Conservation (phyloP, 1,140 invertebrate species). For the Oscheius sp. region DNA sequence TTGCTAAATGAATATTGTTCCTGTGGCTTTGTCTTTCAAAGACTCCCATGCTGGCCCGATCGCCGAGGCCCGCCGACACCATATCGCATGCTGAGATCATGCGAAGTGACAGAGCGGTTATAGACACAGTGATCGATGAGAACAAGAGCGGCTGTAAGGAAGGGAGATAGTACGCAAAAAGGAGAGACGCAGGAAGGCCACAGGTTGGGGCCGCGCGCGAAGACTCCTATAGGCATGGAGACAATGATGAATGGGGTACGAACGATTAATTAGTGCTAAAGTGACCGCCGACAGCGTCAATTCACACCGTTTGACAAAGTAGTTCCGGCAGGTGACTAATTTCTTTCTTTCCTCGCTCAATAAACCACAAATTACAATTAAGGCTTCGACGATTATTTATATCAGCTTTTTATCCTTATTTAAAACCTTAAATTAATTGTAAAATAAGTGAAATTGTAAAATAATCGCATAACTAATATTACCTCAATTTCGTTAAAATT, state of each 20-base stretch:
- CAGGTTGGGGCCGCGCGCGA: neutral
- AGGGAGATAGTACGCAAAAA: neutral
- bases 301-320: too few species aligned
- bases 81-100: conserved; percentile 8
- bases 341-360: too few species aligned
- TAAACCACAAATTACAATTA: too few species aligned
- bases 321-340: too few species aligned
- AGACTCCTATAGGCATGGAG: neutral
- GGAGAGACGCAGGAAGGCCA: neutral
- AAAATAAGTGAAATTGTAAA: too few species aligned
- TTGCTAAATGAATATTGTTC: neutral
- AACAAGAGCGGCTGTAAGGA: too few species aligned
- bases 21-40: neutral
- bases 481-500: too few species aligned
- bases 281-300: neutral
- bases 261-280: conserved; percentile 3
- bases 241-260: conserved; percentile 11
- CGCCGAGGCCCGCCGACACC: neutral
- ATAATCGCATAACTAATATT: too few species aligned
- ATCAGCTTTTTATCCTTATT: too few species aligned
- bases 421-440: too few species aligned
- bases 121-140: conserved; percentile 11
- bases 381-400: too few species aligned
- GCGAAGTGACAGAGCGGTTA: conserved; percentile 12
- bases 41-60: neutral